Evolutionary conservation across 1,140 invertebrate species (phyloP), one percentile per base, ranked within the genome.

Genomic region (Atopsyche davidsoni): DNA sequence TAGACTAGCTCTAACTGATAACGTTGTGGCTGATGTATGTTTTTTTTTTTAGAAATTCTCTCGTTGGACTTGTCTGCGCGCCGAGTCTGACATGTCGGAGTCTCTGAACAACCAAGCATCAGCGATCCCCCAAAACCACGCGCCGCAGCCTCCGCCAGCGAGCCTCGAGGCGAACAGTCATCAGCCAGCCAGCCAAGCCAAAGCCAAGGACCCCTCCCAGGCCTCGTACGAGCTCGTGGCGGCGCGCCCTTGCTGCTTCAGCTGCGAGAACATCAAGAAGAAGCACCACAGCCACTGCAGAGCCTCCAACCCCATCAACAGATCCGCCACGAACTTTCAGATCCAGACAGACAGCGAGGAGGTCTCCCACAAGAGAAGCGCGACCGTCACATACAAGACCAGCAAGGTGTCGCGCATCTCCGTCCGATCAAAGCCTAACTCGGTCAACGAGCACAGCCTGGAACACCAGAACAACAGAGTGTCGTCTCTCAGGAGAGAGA

Each of bases 401-500:
- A 57, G 46, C 39, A 57, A 49, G 42, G 35, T 57, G n/a, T 53
- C 51, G n/a, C 49, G 51, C 22, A 42, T 53, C 1, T 57, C 55
- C 4, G 46, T 57, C 14, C 47, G 45, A 34, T 55, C 52, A 1
- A 58, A 50, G 21, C 53, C 49, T n/a, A 49, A 36, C 43, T 53
- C 43, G 6, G 46, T 49, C 14, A 56, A 18, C 28, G 63, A 60
- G 23, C 45, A 69, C 51, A 60, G 72, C 60, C 63, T 69, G 48
- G 66, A 75, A 56, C 45, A 73, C 58, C 63, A 72, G 53, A 66
- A 76, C 54, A 60, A 75, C 63, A 51, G 80, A 40, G 80, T 82
- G 0, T 81, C 80, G 1, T 81, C 81, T 10, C 72, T 83, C 46
- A 69, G 81, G 48, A 73, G 85, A 41, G 89, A 92, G 57, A 85